Conservation (phyloP, 2,797 vertebrate genomes). For the Benthosema pterotum region DNA sequence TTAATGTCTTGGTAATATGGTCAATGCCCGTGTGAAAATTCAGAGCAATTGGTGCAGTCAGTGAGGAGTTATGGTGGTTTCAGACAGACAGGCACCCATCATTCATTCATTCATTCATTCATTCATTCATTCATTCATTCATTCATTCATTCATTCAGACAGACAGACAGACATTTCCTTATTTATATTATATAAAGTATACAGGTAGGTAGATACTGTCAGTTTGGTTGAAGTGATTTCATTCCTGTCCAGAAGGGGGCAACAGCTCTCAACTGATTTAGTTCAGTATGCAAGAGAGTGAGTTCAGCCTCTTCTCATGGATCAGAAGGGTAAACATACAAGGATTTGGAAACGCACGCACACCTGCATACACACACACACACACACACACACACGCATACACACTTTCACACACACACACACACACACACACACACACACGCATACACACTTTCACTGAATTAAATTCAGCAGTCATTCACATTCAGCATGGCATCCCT, state of each 20-base stretch:
- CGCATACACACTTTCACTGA: slow-evolving; percentile 15
- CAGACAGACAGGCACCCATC: no score
- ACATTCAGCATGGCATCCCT: slow-evolving; percentile 48
- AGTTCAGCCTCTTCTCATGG: slow-evolving; percentile 13
- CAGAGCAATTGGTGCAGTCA: no score
- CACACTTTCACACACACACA: slow-evolving; percentile 17
- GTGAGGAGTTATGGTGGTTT: no score
- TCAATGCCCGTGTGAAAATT: no score
- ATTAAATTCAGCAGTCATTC: slow-evolving; percentile 43
- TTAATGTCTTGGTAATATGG: no score
- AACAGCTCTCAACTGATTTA: slow-evolving; percentile 27
- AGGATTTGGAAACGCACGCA: slow-evolving; percentile 23
- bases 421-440: slow-evolving; percentile 12
- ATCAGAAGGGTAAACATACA: slow-evolving; percentile 45
- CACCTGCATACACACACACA: neutral
- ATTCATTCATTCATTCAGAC: no score
- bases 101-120: no score
- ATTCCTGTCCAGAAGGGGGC: slow-evolving; percentile 58
- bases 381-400: neutral
- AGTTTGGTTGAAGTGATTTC: neutral
- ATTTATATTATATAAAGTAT: no score
- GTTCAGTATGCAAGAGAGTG: slow-evolving; percentile 29
- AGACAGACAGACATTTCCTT: no score
- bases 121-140: no score
- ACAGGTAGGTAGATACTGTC: no score